Base-by-base conservation (phyloP, 2,113 vertebrate species). In the Chloropsis hardwickii region DNA sequence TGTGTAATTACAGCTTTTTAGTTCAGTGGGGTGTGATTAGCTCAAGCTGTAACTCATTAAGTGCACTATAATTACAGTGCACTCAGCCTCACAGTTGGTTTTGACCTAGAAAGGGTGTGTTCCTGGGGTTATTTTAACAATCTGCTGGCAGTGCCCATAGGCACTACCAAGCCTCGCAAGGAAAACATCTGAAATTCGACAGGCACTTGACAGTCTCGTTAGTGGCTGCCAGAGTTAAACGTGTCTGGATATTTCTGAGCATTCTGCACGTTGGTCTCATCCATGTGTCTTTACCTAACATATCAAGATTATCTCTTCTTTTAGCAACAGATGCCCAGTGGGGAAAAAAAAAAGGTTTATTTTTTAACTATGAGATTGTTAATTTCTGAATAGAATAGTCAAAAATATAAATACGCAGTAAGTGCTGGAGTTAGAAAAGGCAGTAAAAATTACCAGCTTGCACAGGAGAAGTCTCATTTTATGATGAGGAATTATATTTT, bases 1-100 rank as follows among this genome's bases (percentile, higher is more conserved):
- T 91, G 66, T 95, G 62, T 97, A 98, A 98, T 98, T 98, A 97
- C 91, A 95, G 94, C 96, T 97, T 95, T 96, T 93, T 86, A 93
- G 93, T 92, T 95, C 96, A 87, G 86, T 95, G 74, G 87, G 90
- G 90, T 97, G 92, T 97, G 96, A 97, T 98, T 97, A 98, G 92
- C 96, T 97, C 93, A 96, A 94, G 96, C 96, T 97, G 94, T 94
- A 97, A 96, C 85, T 95, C 95, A 94, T 96, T 96, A 96, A 94
- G 78, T 47, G 66, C 91, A 79, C 86, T 93, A 51, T 97, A 97
- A 98, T 98, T 97, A 98, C 94, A 96, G 85, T 33, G 83, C 81
- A 76, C 92, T 95, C 92, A 73, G 80, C 67, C 27, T 94, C 81
- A 48, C 87, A 87, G 94, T 86, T 88, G 95, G 70, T 73, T 89